phyloP scores from a whole-genome alignment of 2,113 vertebrate genomes.

The Vidua macroura region DNA sequence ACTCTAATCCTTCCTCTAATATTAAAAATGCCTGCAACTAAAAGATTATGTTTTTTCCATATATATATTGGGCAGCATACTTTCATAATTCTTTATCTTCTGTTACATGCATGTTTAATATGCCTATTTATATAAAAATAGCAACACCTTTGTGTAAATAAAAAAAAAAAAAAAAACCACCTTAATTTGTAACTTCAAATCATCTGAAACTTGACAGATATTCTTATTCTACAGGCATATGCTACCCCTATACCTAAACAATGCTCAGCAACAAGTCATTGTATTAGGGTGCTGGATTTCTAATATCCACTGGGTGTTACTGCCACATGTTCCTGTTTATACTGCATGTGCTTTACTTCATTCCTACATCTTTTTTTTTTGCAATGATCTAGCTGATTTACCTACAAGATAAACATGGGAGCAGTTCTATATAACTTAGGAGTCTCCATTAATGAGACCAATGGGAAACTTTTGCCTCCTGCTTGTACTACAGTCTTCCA shows the following conservation, averaged over 20 bases:
- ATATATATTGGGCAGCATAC: neutral
- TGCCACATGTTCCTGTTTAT: neutral
- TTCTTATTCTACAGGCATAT: rapidly evolving
- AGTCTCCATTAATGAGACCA: neutral
- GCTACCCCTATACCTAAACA: neutral
- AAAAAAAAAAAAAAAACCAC: neutral
- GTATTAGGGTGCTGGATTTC: neutral
- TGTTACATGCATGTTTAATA: neutral
- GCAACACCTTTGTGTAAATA: neutral
- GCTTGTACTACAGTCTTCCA: neutral
- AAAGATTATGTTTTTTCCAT: rapidly evolving
- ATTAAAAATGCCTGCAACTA: neutral
- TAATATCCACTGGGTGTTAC: neutral
- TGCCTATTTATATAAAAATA: neutral
- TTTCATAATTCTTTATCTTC: neutral
- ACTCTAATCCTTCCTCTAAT: neutral
- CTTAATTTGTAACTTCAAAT: neutral
- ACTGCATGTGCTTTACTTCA: neutral
- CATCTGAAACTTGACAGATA: neutral
- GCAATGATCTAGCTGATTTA: neutral
- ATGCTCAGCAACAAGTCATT: neutral
- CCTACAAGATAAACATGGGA: neutral
- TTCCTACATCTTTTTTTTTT: neutral
- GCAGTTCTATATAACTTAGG: neutral
- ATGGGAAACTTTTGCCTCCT: neutral